Percentiles rank a stretch among this genome's conserved stretches.
These are phyloP conservation scores for Euthynnus affinis DNA, from an alignment of 2,797 vertebrate genomes.

Conservation along the genomic window DNA sequence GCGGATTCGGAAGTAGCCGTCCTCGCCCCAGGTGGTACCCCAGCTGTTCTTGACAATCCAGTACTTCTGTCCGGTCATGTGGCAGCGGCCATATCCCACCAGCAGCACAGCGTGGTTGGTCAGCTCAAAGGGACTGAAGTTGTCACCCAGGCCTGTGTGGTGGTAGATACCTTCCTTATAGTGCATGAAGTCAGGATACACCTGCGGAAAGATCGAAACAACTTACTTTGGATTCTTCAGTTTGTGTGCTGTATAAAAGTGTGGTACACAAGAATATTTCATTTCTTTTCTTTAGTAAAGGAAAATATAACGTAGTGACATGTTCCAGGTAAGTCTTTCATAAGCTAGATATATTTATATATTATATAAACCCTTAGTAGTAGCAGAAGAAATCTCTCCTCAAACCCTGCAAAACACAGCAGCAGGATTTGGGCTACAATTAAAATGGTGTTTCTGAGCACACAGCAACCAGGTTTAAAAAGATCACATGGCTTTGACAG, in stretches of 20 bases:
- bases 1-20: conserved; percentile 94
- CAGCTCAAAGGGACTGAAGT: conserved; percentile 93
- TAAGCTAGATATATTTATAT: no score
- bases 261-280: neutral
- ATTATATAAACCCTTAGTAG: no score
- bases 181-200: conserved; percentile 92
- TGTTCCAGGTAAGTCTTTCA: no score
- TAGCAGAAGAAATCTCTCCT: neutral
- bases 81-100: conserved; percentile 92
- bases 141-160: conserved; percentile 90
- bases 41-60: conserved; percentile 99
- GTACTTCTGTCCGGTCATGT: conserved; percentile 87
- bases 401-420: neutral
- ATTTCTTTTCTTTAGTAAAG: neutral
- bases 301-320: no score
- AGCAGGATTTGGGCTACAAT: neutral
- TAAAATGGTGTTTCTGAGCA: neutral
- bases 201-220: conserved; percentile 76
- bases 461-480: no score
- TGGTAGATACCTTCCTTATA: conserved; percentile 95
- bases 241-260: neutral
- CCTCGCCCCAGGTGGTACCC: conserved; percentile 92
- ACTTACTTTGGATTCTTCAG: neutral
- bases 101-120: conserved; percentile 96
- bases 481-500: neutral